Conservation (phyloP, 1,140 invertebrate genomes). For the Ceratina australensis region DNA sequence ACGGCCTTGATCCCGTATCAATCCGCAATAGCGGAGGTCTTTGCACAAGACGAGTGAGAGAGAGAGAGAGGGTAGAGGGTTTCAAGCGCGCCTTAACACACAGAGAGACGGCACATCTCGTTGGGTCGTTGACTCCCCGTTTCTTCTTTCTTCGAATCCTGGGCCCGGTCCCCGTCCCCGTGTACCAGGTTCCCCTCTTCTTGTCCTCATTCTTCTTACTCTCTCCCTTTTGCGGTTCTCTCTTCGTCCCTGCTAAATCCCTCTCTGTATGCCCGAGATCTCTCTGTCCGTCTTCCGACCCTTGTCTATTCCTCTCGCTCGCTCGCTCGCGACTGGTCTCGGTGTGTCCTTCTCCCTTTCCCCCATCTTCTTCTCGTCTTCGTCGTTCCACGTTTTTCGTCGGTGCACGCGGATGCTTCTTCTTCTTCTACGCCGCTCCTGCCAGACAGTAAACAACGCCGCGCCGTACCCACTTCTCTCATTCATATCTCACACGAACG, state of each 20-base stretch:
- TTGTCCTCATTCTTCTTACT: conserved; percentile 21
- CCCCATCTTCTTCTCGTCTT: conserved; percentile 29
- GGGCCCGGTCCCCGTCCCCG: conserved; percentile 62
- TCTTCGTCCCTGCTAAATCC: conserved; percentile 19
- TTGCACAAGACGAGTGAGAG: background rate
- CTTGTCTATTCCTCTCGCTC: conserved; percentile 17
- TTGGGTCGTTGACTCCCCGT: conserved; percentile 75
- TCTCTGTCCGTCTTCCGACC: background rate
- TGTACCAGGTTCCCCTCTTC: conserved; percentile 51
- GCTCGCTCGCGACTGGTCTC: background rate
- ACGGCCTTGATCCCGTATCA: conserved; percentile 56
- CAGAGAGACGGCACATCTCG: conserved; percentile 63
- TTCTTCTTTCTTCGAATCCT: conserved; percentile 75
- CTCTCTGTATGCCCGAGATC: background rate
- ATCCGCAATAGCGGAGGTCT: conserved; percentile 36
- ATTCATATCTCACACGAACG: conserved; percentile 69
- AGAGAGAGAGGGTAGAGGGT: conserved; percentile 24
- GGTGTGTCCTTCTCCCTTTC: conserved; percentile 13
- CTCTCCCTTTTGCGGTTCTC: background rate
- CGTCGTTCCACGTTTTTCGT: conserved; percentile 58
- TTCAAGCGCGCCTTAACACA: conserved; percentile 65
- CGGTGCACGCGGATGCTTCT: conserved; percentile 63
- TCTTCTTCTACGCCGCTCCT: conserved; percentile 59
- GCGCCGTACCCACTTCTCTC: conserved; percentile 62
- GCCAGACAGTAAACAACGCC: conserved; percentile 72